Evolutionary conservation across 1,140 invertebrate genomes (phyloP).

Genomic region (Diplogasteroides magnus): DNA sequence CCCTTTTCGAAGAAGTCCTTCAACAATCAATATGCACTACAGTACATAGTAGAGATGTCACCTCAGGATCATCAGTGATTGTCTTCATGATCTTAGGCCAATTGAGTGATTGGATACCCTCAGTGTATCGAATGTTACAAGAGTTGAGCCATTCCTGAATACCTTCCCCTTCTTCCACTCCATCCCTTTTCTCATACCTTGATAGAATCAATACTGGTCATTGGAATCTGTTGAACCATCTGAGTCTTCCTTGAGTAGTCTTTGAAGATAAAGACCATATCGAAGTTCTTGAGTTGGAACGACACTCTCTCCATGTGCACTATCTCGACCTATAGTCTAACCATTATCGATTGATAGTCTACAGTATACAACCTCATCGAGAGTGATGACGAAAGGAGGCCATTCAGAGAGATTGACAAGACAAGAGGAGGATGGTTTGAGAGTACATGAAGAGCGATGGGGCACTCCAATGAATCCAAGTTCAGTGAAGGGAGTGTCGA

Average conservation of each 20-base stretch:
- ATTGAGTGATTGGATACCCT: slow-evolving; percentile 95
- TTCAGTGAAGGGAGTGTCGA: slow-evolving; percentile 95
- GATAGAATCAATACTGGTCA: slow-evolving; percentile 96
- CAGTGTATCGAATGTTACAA: slow-evolving; percentile 92
- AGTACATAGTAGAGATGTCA: neutral
- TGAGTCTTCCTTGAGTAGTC: slow-evolving; percentile 88
- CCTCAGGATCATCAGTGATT: slow-evolving; percentile 91
- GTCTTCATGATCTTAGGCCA: slow-evolving; percentile 99
- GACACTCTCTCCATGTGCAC: slow-evolving; percentile 98
- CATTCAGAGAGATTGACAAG: slow-evolving; percentile 95
- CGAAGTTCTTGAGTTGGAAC: slow-evolving; percentile 97
- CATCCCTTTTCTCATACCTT: slow-evolving; percentile 70
- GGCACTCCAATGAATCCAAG: slow-evolving; percentile 96
- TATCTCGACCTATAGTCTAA: slow-evolving; percentile 68
- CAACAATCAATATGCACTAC: neutral
- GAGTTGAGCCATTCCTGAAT: slow-evolving; percentile 61
- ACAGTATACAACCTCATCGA: slow-evolving; percentile 71
- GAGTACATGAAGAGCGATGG: slow-evolving; percentile 84
- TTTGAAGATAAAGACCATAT: slow-evolving; percentile 99
- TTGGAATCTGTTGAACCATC: slow-evolving; percentile 95
- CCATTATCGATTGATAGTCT: neutral
- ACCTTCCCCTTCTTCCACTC: neutral
- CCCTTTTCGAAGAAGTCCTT: slow-evolving; percentile 90
- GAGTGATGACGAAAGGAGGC: slow-evolving; percentile 95
- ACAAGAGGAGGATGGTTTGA: slow-evolving; percentile 93